Percentiles rank a stretch among this genome's conserved stretches.
These are phyloP conservation scores for Rhorus exstirpatorius DNA, from an alignment of 2,888 invertebrate species.

Conservation along the genomic window DNA sequence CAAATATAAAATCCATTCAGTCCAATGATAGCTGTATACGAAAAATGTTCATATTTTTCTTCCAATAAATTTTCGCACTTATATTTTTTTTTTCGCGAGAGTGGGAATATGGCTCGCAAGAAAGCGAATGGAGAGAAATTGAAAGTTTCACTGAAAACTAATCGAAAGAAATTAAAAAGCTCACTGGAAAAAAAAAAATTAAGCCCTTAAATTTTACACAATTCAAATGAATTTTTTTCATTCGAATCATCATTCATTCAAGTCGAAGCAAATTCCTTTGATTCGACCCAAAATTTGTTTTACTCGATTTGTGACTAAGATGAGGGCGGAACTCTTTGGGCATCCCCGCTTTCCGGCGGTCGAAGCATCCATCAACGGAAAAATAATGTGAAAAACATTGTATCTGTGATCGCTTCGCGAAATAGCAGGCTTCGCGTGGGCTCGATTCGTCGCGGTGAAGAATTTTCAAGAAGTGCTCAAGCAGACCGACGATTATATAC, in stretches of 20 bases:
- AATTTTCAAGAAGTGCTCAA: conserved; percentile 29
- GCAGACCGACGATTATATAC: conserved; percentile 32
- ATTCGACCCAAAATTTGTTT: background rate
- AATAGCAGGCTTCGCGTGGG: conserved; percentile 35
- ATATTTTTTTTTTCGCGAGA: no score
- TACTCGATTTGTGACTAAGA: conserved; percentile 6
- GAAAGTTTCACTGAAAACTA: no score
- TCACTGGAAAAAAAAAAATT: no score
- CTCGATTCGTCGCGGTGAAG: conserved; percentile 35
- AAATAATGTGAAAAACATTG: conserved; percentile 21
- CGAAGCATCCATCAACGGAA: conserved; percentile 8
- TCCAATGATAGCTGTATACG: no score
- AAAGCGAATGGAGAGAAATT: no score
- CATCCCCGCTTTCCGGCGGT: conserved; percentile 16
- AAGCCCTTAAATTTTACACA: no score
- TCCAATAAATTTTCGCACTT: no score
- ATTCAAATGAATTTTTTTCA: no score
- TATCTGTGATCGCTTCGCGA: background rate
- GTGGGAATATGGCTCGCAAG: no score
- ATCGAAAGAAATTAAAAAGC: no score
- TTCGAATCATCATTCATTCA: background rate
- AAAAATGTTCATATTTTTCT: no score
- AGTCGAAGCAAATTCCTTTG: background rate
- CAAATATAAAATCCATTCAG: no score
- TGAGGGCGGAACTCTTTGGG: conserved; percentile 1